These are phyloP conservation scores for Papilio machaon DNA, from an alignment of 1,140 invertebrate species.

Conservation along the genomic window DNA sequence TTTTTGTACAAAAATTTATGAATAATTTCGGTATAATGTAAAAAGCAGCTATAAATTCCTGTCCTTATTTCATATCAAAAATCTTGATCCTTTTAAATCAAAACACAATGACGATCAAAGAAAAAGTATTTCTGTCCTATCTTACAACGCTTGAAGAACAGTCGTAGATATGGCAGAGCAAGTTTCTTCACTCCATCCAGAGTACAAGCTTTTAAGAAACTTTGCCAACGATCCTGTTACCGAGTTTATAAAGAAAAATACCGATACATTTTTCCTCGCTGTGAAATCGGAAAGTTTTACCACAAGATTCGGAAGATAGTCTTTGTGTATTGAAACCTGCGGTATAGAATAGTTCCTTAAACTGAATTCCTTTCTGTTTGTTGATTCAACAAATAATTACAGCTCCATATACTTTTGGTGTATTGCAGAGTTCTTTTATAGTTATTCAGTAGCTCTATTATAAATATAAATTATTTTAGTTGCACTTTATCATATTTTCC, in stretches of 20 bases:
- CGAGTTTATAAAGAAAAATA: conserved; percentile 59
- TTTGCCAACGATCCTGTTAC: conserved; percentile 50
- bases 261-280: conserved; percentile 48
- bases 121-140: conserved; percentile 5
- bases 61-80: background rate
- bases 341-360: conserved; percentile 30
- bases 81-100: background rate
- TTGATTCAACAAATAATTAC: background rate
- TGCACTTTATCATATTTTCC: no score
- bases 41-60: background rate
- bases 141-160: conserved; percentile 4
- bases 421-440: background rate
- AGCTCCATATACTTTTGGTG: background rate
- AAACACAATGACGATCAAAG: background rate
- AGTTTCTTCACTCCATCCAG: conserved; percentile 28
- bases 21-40: no score
- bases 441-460: background rate
- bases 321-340: conserved; percentile 32
- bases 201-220: conserved; percentile 50
- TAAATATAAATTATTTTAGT: no score
- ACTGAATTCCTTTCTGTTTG: conserved; percentile 13
- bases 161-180: conserved; percentile 27
- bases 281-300: conserved; percentile 35
- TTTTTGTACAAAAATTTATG: no score
- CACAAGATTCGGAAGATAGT: conserved; percentile 35